These are phyloP conservation scores for Lepidochrysops patricia DNA, from an alignment of 2,888 invertebrate genomes.

Conservation along the genomic window DNA sequence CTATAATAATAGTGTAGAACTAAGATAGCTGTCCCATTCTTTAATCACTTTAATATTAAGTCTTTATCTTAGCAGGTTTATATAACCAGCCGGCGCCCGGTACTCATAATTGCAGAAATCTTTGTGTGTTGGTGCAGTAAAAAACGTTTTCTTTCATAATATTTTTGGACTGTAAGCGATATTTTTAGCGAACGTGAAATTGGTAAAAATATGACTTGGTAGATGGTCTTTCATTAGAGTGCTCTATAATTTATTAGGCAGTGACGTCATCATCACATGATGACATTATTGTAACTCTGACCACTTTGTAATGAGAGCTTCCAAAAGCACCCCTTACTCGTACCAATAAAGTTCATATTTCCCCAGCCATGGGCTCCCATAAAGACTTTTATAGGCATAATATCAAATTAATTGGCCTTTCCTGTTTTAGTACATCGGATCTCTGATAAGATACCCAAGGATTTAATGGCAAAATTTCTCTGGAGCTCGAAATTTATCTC, in stretches of 20 bases:
- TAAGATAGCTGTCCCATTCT: no score
- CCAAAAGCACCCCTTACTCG: neutral
- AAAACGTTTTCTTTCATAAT: no score
- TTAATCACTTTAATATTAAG: no score
- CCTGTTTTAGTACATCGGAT: slow-evolving; percentile 10
- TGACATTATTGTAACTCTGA: neutral
- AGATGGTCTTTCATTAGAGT: no score
- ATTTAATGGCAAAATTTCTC: slow-evolving; percentile 39
- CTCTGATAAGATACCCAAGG: slow-evolving; percentile 20
- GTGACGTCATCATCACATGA: neutral
- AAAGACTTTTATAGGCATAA: slow-evolving; percentile 9
- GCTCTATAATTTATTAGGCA: neutral
- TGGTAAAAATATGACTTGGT: no score
- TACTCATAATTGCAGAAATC: no score
- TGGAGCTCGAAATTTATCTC: neutral
- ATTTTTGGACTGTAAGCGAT: no score
- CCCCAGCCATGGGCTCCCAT: neutral
- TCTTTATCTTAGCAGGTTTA: no score
- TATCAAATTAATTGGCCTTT: slow-evolving; percentile 7
- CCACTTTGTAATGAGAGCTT: neutral
- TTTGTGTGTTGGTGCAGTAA: no score
- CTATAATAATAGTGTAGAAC: no score
- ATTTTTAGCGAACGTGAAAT: no score
- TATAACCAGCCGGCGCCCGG: no score
- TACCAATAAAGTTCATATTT: neutral